phyloP scores from a whole-genome alignment of 2,888 invertebrate species.

The Capitulum mitella region DNA sequence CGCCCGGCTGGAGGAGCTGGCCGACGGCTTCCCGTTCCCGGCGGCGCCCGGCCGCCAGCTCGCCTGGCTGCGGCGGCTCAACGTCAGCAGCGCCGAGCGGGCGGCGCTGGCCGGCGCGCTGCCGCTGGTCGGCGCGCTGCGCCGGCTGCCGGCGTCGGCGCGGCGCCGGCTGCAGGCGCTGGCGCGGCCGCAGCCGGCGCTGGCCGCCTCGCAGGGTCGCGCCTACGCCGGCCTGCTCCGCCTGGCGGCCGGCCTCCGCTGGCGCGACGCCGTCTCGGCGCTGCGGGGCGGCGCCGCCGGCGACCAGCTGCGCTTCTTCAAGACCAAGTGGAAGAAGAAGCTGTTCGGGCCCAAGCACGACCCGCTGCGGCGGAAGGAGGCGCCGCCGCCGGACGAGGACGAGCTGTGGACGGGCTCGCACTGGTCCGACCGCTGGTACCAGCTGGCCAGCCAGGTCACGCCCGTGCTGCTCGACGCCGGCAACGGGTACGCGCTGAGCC shows the following conservation, averaged over 20 bases:
- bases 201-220: neutral
- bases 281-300: neutral
- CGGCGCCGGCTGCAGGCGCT: neutral
- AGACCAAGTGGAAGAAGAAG: constrained; percentile 1
- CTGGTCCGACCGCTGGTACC: constrained; percentile 19
- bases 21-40: neutral
- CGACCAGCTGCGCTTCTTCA: neutral
- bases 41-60: constrained; percentile 1
- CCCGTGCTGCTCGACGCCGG: constrained; percentile 14
- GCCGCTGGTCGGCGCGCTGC: neutral
- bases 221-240: neutral
- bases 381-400: neutral
- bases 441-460: constrained; percentile 14
- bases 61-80: neutral
- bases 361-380: neutral
- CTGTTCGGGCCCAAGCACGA: neutral
- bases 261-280: neutral
- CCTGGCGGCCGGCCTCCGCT: neutral
- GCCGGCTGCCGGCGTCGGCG: neutral
- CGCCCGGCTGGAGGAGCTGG: neutral
- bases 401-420: constrained; percentile 14
- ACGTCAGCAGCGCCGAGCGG: neutral
- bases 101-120: neutral
- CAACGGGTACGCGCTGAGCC: constrained; percentile 11
- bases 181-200: constrained; percentile 7